These are phyloP conservation scores for Diplogasteroides magnus DNA, from an alignment of 1,140 invertebrate species.

Conservation along the genomic window DNA sequence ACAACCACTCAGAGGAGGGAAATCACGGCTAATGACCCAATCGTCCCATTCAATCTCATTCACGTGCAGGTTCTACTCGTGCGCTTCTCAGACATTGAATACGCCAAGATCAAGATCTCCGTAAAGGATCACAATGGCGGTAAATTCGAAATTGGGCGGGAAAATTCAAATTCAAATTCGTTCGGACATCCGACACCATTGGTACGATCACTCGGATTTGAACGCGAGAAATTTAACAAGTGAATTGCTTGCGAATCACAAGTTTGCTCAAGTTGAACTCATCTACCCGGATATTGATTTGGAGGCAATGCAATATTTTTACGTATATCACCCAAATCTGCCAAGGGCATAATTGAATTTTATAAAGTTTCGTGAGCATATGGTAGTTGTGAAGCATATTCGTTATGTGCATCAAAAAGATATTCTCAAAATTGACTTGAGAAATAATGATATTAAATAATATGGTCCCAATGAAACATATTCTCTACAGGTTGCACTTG, in stretches of 20 bases:
- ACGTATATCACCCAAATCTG: background rate
- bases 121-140: constrained; percentile 47
- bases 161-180: too few relatives aligned
- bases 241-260: constrained; percentile 47
- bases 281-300: constrained; percentile 52
- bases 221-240: constrained; percentile 34
- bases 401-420: too few relatives aligned
- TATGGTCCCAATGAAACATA: too few relatives aligned
- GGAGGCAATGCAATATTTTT: constrained; percentile 30
- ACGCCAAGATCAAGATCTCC: constrained; percentile 53
- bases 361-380: too few relatives aligned
- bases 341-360: too few relatives aligned
- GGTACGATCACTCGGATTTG: constrained; percentile 51
- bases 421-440: too few relatives aligned
- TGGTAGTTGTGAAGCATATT: too few relatives aligned
- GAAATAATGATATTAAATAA: too few relatives aligned
- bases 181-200: constrained; percentile 52
- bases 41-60: too few relatives aligned
- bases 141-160: too few relatives aligned
- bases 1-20: too few relatives aligned
- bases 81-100: constrained; percentile 54
- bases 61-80: constrained; percentile 44
- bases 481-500: constrained; percentile 37
- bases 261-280: constrained; percentile 50
- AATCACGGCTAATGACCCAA: too few relatives aligned